These are phyloP conservation scores for Coracias cyanogaster DNA, from an alignment of 2,797 vertebrate species.

Conservation along the genomic window DNA sequence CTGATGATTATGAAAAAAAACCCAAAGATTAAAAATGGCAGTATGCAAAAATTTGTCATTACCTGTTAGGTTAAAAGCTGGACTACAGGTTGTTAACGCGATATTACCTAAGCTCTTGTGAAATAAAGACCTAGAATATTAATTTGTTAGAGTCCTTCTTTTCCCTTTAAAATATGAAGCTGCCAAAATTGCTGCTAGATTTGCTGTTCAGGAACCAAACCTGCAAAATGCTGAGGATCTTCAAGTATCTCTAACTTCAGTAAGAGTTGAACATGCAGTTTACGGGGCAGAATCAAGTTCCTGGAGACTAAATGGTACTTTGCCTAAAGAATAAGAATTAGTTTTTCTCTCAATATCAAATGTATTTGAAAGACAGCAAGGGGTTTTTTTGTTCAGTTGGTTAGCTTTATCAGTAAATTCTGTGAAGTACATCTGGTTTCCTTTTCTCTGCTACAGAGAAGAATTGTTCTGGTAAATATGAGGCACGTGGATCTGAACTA, in stretches of 20 bases:
- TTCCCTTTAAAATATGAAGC: neutral
- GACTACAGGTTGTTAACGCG: neutral
- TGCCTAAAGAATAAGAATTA: neutral
- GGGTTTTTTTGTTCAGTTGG: neutral
- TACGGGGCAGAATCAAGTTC: neutral
- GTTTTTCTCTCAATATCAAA: neutral
- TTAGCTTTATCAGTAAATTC: neutral
- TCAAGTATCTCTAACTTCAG: neutral
- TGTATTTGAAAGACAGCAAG: neutral
- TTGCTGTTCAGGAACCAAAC: neutral
- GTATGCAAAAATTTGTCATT: neutral
- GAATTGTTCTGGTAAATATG: neutral
- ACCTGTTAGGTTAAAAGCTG: neutral
- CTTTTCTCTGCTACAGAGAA: neutral
- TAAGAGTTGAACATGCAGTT: neutral
- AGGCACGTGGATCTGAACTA: neutral
- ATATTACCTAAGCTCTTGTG: neutral
- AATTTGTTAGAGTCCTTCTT: neutral
- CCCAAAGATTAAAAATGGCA: neutral
- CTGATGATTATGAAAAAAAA: slow-evolving; percentile 67
- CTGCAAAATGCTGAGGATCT: neutral
- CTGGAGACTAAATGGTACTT: neutral
- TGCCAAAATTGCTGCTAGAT: neutral
- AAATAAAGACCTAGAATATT: neutral
- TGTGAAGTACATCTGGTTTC: neutral